phyloP scores from a whole-genome alignment of 2,113 vertebrate species.

The Gopherus flavomarginatus region DNA sequence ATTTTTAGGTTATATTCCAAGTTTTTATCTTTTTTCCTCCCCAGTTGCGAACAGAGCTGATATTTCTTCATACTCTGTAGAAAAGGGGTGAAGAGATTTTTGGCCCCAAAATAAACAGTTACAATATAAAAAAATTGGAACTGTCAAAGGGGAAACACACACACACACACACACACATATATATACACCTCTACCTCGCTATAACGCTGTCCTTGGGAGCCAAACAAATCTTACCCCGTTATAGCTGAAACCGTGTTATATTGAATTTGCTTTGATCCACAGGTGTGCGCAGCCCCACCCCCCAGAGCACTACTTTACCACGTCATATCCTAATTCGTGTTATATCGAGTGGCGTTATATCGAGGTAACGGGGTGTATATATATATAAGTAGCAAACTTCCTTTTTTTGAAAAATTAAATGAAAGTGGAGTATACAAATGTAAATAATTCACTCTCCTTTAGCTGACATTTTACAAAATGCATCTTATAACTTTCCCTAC shows the following conservation, averaged over 20 bases:
- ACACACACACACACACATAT: neutral
- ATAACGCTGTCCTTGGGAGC: too few species aligned
- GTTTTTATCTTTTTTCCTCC: slow-evolving; percentile 59
- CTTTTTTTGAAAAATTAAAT: neutral
- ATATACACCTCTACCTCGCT: too few species aligned
- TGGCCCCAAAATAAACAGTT: slow-evolving; percentile 5
- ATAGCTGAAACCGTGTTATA: too few species aligned
- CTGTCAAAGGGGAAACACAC: neutral
- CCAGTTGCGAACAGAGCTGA: slow-evolving; percentile 36
- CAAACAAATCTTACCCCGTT: too few species aligned
- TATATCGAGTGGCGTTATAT: too few species aligned
- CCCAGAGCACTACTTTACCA: too few species aligned
- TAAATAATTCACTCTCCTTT: slow-evolving; percentile 20
- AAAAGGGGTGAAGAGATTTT: slow-evolving; percentile 39
- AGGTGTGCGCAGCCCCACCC: too few species aligned
- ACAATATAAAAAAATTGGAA: neutral
- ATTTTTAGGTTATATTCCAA: slow-evolving; percentile 59
- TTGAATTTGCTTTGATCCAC: too few species aligned
- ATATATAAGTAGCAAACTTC: neutral
- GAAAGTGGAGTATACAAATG: neutral
- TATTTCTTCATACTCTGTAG: slow-evolving; percentile 48
- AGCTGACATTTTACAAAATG: neutral
- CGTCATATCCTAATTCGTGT: too few species aligned
- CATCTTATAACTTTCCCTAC: neutral
- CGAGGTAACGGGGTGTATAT: neutral